Evolutionary conservation across 2,797 vertebrate species (phyloP).

Genomic region (Macropodus opercularis): DNA sequence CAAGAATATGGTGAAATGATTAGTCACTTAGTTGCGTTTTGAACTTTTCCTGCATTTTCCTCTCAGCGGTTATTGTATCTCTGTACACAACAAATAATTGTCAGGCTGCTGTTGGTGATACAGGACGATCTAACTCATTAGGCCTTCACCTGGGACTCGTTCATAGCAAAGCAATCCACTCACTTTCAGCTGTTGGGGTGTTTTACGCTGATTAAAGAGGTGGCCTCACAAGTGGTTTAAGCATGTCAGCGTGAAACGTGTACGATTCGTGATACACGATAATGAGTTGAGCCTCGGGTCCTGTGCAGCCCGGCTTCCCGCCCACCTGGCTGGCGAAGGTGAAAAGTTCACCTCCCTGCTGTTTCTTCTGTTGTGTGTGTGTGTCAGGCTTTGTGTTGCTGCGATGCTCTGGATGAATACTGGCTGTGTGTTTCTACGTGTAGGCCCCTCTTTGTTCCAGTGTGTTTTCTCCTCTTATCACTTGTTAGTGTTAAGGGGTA

Average conservation of each 20-base stretch:
- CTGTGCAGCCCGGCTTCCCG: neutral
- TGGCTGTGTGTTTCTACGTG: constrained; percentile 1
- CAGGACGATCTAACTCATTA: neutral
- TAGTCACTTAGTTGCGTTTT: too few relatives aligned
- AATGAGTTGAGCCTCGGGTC: constrained; percentile 1
- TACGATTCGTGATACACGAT: neutral
- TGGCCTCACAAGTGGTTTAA: too few relatives aligned
- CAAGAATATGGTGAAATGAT: too few relatives aligned
- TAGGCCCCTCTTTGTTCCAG: constrained; percentile 18
- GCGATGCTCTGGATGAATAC: neutral
- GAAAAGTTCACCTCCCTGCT: constrained; percentile 14
- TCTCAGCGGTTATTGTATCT: too few relatives aligned
- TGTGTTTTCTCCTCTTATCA: constrained; percentile 3
- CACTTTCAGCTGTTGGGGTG: neutral
- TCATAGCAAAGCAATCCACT: neutral
- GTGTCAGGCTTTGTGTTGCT: constrained; percentile 7
- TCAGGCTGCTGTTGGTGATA: too few relatives aligned
- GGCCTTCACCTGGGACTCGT: neutral
- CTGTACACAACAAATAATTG: neutral
- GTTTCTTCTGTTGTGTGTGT: constrained; percentile 4
- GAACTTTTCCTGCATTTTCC: neutral
- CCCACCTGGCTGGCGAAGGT: constrained; percentile 34
- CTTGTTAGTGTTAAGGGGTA: constrained; percentile 25
- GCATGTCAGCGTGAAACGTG: neutral
- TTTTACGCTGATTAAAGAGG: too few relatives aligned